phyloP scores from a whole-genome alignment of 2,113 vertebrate species.

The Trogon melanurus region DNA sequence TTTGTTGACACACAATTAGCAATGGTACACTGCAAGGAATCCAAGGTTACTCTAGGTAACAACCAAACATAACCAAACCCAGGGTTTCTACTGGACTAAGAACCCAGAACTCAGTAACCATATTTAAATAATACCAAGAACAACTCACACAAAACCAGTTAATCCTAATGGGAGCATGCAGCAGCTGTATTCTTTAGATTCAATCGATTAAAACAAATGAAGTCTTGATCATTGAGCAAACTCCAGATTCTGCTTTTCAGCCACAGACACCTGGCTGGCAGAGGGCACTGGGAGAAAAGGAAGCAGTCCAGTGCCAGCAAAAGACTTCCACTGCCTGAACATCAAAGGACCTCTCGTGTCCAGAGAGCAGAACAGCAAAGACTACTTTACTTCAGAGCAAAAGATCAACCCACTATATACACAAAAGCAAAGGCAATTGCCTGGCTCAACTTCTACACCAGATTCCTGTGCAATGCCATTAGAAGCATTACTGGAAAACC shows the following conservation, averaged over 20 bases:
- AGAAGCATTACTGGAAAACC: background rate
- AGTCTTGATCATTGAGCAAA: background rate
- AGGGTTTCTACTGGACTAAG: background rate
- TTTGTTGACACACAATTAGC: background rate
- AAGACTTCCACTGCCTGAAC: background rate
- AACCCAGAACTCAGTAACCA: background rate
- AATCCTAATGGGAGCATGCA: background rate
- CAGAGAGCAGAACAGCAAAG: background rate
- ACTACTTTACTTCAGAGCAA: background rate
- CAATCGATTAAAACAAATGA: background rate
- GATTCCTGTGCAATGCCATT: background rate
- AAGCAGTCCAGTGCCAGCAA: background rate
- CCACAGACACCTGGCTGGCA: background rate
- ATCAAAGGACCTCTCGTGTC: background rate
- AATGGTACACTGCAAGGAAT: background rate
- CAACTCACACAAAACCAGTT: background rate
- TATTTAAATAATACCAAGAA: background rate
- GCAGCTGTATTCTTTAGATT: background rate
- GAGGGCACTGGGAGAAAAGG: background rate
- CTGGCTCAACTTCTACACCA: background rate
- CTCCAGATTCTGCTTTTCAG: background rate
- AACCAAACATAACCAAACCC: background rate
- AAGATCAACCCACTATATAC: accelerated
- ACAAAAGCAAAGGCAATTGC: accelerated
- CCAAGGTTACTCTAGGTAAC: background rate